Percentiles rank a stretch among this genome's conserved stretches.
Conservation (phyloP, 2,888 invertebrate species). For the Lydus trimaculatus region DNA sequence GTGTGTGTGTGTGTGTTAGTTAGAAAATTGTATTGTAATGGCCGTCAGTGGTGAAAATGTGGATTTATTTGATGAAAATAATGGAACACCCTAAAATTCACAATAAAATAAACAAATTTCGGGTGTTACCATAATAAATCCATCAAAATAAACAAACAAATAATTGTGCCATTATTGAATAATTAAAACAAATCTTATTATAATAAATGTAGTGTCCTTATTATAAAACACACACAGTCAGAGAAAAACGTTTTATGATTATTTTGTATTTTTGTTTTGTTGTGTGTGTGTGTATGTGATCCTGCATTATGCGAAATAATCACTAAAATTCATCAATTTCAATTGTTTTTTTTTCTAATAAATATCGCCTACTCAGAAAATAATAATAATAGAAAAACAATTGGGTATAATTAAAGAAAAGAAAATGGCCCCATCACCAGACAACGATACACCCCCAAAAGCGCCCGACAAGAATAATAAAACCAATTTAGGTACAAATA, state of each 20-base stretch:
- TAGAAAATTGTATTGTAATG: conserved; percentile 47
- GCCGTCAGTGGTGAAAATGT: conserved; percentile 55
- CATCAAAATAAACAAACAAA: background rate
- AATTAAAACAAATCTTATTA: background rate
- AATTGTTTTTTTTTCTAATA: no score
- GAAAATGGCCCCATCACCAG: conserved; percentile 77
- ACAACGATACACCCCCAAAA: conserved; percentile 78
- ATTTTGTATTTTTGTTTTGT: no score
- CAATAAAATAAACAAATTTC: background rate
- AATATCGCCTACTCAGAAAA: no score
- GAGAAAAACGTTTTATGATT: no score
- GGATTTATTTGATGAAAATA: conserved; percentile 49
- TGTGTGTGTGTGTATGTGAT: no score
- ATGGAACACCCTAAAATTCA: background rate
- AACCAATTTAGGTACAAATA: conserved; percentile 61
- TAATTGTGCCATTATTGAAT: background rate
- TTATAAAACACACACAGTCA: no score
- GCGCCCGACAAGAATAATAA: conserved; percentile 73
- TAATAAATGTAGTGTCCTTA: background rate
- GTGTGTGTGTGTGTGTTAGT: conserved; percentile 14
- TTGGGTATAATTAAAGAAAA: background rate
- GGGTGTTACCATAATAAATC: background rate
- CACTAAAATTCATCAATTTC: no score
- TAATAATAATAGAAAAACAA: no score
- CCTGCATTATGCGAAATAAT: no score